phyloP scores from a whole-genome alignment of 2,113 vertebrate species.

The Xiphophorus maculatus region DNA sequence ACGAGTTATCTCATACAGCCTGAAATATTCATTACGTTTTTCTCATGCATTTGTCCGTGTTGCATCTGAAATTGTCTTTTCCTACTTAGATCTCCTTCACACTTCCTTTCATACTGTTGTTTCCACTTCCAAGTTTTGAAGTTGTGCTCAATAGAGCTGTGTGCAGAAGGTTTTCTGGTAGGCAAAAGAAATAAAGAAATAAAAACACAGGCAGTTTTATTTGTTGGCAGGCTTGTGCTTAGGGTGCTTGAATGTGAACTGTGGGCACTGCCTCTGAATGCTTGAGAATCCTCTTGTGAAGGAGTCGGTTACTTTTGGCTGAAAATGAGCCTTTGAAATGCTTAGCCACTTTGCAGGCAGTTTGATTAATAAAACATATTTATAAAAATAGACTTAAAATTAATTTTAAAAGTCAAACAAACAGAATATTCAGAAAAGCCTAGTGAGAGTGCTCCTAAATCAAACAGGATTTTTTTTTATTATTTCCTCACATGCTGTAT shows the following conservation, averaged over 20 bases:
- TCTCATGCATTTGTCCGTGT: constrained; percentile 58
- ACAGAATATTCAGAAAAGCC: background rate
- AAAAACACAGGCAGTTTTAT: constrained; percentile 21
- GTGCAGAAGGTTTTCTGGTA: constrained; percentile 28
- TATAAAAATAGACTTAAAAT: background rate
- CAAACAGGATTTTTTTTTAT: background rate
- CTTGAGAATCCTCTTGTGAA: constrained; percentile 6
- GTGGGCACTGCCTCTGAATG: constrained; percentile 22
- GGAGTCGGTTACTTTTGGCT: constrained; percentile 20
- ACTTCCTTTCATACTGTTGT: constrained; percentile 30
- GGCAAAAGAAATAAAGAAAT: constrained; percentile 1
- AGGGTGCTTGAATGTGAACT: constrained; percentile 39
- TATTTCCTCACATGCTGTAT: too few species aligned
- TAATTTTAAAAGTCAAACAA: background rate
- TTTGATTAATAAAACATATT: constrained; percentile 7
- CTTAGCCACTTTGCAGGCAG: background rate
- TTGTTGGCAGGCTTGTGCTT: constrained; percentile 43
- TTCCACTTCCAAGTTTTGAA: constrained; percentile 33
- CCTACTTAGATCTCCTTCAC: constrained; percentile 42
- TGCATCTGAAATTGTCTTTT: constrained; percentile 50
- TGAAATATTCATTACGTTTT: constrained; percentile 64
- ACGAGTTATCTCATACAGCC: constrained; percentile 26
- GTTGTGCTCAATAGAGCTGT: constrained; percentile 20
- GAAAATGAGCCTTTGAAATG: constrained; percentile 15
- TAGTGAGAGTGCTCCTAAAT: background rate